Percentiles rank a stretch among this genome's conserved stretches.
These are phyloP conservation scores for Microcaecilia unicolor DNA, from an alignment of 2,797 vertebrate genomes.

Conservation along the genomic window DNA sequence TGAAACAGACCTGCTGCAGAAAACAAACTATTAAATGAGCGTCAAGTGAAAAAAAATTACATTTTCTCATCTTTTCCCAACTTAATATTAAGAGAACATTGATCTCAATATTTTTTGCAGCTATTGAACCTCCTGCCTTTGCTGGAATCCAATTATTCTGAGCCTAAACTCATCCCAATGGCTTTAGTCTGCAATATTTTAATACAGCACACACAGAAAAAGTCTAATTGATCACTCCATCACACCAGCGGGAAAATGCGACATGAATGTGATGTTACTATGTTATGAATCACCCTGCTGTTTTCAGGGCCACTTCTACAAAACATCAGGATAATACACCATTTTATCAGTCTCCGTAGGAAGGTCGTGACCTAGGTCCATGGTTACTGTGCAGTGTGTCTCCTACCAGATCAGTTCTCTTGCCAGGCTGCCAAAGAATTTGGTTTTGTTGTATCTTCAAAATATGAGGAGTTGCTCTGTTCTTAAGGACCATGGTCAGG, in stretches of 20 bases:
- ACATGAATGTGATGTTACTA: background rate
- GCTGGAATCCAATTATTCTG: background rate
- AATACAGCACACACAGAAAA: background rate
- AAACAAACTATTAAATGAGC: no score
- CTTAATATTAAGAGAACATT: background rate
- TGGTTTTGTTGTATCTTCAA: no score
- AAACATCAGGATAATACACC: background rate
- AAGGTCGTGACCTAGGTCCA: background rate
- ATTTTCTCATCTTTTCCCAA: background rate
- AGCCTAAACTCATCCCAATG: background rate
- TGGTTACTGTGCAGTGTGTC: background rate
- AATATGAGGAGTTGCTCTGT: no score
- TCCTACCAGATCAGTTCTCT: background rate
- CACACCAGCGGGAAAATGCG: background rate
- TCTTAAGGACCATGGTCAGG: no score
- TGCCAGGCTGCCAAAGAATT: background rate
- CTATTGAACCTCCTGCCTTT: no score
- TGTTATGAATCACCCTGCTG: no score
- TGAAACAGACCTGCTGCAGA: no score
- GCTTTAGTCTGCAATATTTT: background rate
- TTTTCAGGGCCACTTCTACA: background rate
- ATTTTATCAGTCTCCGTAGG: background rate
- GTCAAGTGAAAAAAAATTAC: background rate
- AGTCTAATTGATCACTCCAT: background rate
- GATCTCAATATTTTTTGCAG: background rate